Conservation (phyloP, 2,888 invertebrate species). For the Drosophila buzzatii region DNA sequence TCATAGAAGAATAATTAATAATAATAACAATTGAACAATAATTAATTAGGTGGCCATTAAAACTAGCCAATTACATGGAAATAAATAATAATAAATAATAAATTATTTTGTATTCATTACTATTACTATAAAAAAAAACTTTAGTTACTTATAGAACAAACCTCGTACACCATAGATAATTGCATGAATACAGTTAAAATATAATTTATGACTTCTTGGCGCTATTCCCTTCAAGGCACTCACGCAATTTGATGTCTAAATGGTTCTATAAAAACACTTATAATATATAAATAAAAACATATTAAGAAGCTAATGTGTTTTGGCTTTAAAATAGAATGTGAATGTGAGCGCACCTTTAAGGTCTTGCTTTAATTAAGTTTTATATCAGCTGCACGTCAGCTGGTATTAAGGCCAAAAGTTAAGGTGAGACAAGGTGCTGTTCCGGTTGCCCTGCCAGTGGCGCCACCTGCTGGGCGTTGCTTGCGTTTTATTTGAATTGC, state of each 20-base stretch:
- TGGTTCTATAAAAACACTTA: background rate
- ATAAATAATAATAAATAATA: too few species aligned
- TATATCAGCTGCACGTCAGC: conserved; percentile 63
- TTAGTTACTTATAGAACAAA: too few species aligned
- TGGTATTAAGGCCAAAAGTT: conserved; percentile 59
- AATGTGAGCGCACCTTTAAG: conserved; percentile 3
- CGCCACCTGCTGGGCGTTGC: conserved; percentile 66
- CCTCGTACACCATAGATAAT: too few species aligned
- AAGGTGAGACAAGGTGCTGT: conserved; percentile 46
- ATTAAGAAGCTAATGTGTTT: background rate
- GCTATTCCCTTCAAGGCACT: background rate
- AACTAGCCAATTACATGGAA: too few species aligned
- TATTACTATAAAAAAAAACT: too few species aligned
- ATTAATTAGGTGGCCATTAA: too few species aligned
- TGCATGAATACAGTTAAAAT: background rate
- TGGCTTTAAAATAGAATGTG: conserved; percentile 21
- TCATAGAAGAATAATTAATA: too few species aligned
- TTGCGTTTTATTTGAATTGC: conserved; percentile 66
- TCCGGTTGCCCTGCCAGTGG: conserved; percentile 17
- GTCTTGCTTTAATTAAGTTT: conserved; percentile 58
- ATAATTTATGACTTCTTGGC: background rate
- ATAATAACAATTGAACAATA: too few species aligned
- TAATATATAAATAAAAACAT: background rate
- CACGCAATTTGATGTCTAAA: background rate
- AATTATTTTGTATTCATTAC: too few species aligned